Evolutionary conservation across 2,113 vertebrate genomes (phyloP).

Genomic region (Notarius quadriscutis): DNA sequence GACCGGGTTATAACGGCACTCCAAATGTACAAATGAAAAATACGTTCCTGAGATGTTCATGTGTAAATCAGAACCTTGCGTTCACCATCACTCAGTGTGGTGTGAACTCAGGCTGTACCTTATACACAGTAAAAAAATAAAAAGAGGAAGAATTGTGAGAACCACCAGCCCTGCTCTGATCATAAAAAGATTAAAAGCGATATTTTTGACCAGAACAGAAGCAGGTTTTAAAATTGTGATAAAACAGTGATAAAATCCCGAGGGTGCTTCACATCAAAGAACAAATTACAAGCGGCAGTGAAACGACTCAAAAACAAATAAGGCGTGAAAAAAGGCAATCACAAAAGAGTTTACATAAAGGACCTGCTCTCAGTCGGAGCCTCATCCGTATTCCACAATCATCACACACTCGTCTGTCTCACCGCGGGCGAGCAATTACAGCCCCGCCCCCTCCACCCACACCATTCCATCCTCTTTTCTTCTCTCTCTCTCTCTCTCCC

Average conservation of each 20-base stretch:
- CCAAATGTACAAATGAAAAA: too few species aligned
- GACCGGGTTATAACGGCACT: too few species aligned
- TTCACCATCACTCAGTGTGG: not conserved
- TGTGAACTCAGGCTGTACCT: not conserved
- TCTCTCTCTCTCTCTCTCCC: slow-evolving; percentile 8
- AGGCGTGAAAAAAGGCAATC: slow-evolving; percentile 26
- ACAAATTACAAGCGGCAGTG: not conserved
- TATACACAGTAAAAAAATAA: not conserved
- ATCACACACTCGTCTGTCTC: slow-evolving; percentile 72
- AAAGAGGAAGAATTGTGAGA: not conserved
- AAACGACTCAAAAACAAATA: not conserved
- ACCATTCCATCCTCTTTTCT: slow-evolving; percentile 41
- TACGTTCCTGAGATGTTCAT: not conserved
- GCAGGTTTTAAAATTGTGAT: not conserved
- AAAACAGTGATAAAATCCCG: not conserved
- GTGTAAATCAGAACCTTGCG: not conserved
- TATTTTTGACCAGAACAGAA: not conserved
- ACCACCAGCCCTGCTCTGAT: not conserved
- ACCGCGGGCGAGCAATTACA: slow-evolving; percentile 80
- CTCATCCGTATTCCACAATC: slow-evolving; percentile 81
- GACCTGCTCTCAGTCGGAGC: slow-evolving; percentile 48
- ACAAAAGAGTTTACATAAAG: slow-evolving; percentile 33
- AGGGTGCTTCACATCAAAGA: not conserved
- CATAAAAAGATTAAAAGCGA: not conserved
- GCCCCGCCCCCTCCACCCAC: slow-evolving; percentile 51